Evolutionary conservation across 2,888 invertebrate species (phyloP).

Genomic region (Chorisops tibialis): DNA sequence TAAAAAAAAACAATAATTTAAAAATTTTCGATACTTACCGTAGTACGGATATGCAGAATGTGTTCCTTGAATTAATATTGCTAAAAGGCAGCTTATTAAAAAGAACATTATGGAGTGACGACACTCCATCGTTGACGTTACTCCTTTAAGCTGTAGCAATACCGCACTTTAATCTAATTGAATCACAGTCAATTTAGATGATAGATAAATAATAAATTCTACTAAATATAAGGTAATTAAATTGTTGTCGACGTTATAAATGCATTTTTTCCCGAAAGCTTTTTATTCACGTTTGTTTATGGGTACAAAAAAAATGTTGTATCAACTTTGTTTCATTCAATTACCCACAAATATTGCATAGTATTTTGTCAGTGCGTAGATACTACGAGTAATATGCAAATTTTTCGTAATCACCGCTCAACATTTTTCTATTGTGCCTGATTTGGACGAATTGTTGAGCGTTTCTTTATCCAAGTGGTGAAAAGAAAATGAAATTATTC

Average conservation of each 20-base stretch:
- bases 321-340: neutral
- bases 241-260: neutral
- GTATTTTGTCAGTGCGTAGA: neutral
- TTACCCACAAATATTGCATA: neutral
- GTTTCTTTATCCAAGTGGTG: neutral
- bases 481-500: slow-evolving; percentile 3
- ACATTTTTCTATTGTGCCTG: slow-evolving; percentile 25
- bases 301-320: neutral
- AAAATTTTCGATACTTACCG: neutral
- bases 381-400: slow-evolving; percentile 25
- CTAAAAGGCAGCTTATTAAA: slow-evolving; percentile 30
- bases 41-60: slow-evolving; percentile 1
- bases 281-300: neutral
- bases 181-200: too few species aligned
- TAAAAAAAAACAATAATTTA: too few species aligned
- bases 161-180: neutral
- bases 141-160: neutral
- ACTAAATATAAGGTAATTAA: too few species aligned
- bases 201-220: too few species aligned
- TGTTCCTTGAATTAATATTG: slow-evolving; percentile 39
- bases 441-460: slow-evolving; percentile 24
- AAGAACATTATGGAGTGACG: slow-evolving; percentile 40
- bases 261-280: neutral
- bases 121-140: slow-evolving; percentile 38
- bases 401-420: slow-evolving; percentile 11